Evolutionary conservation across 2,113 vertebrate species (phyloP), one percentile per base, ranked within the genome.

Genomic region (Xenopus laevis): DNA sequence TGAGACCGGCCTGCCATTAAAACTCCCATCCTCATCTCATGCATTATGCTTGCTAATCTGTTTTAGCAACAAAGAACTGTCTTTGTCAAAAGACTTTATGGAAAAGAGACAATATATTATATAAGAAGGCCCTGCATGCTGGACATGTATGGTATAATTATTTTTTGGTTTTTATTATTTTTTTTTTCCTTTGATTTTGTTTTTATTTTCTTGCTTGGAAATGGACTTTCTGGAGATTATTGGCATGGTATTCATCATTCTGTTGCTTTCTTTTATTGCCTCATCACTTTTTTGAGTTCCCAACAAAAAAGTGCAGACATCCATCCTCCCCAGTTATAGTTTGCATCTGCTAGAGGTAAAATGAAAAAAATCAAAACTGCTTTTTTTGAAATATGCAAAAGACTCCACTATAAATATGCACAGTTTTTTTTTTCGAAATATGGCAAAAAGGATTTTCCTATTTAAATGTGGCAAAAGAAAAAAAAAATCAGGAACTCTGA

Each of bases 51-150:
- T 95, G 90, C 93, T 92, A 89, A 90, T 95, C 93, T 94, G 89
- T 96, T 91, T 94, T 92, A 93, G 89, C 91, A 93, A 91, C 89
- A 89, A 89, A 90, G 91, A 93, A 93, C 90, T 77, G 80, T 90
- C 90, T 91, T 89, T 91, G 92, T 93, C 88, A 67, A 94, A 89
- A 93, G 91, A 87, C 92, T 93, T 92, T 89, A 89, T 91, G 91
- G 87, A 87, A 87, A 90, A 94, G 85, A 93, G 89, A 92, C 89
- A 79, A 87, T 93, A 91, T 95, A 92, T 92, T 93, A 92, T 40
- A 95, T 93, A 92, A 94, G 91, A 86, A 89, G 91, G 87, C 85
- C 93, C 92, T 98, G 97, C 97, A 98, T 98, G 97, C 96, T 97
- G 97, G 97, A 95, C 97, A 98, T 99, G 96, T 94, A 97, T 0